Base-by-base conservation (phyloP, 2,888 invertebrate species). In the Formica aserva region DNA sequence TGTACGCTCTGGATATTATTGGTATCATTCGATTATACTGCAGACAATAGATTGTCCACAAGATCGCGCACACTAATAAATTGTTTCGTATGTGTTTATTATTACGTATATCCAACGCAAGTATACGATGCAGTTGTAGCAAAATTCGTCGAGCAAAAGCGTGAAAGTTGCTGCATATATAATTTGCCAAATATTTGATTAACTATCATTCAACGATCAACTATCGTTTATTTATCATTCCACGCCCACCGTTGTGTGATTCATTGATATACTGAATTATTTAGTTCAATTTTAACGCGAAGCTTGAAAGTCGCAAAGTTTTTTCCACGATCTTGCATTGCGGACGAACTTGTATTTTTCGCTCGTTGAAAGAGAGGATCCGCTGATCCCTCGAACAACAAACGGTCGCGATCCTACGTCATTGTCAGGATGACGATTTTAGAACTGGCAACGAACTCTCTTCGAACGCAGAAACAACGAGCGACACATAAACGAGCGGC, bases 401-500 rank as follows among this genome's bases (percentile, higher is more conserved):
- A 80, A 87, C 85, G 65, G 76, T 71, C 85, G 86, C 91, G 90
- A 92, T 93, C 92, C 93, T 93, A 91, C 93, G 94, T 93, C 93
- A 93, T 92, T 94, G 93, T 93, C 92, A 91, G 88, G 89, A 91
- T 52, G 93, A 94, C 93, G 93, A 89, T 94, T 94, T 94, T 94
- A 94, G 94, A 94, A 91, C 92, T 93, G 93, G 93, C 93, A 93
- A 91, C 91, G 86, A 77, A 91, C 91, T 90, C 88, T 75, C 84
- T 86, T 82, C 87, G 86, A 83, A 86, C 84, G 82, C 86, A 77
- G 85, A 88, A 85, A 86, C 85, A 82, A 88, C 32, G 32, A n/a
- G 66, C 83, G 74, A 80, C 85, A 83, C 85, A 86, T 86, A 86
- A 90, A 89, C 81, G 86, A 86, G 77, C 71, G 85, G 78, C 57